Evolutionary conservation across 2,888 invertebrate species (phyloP).

Genomic region (Apotomis turbidana): DNA sequence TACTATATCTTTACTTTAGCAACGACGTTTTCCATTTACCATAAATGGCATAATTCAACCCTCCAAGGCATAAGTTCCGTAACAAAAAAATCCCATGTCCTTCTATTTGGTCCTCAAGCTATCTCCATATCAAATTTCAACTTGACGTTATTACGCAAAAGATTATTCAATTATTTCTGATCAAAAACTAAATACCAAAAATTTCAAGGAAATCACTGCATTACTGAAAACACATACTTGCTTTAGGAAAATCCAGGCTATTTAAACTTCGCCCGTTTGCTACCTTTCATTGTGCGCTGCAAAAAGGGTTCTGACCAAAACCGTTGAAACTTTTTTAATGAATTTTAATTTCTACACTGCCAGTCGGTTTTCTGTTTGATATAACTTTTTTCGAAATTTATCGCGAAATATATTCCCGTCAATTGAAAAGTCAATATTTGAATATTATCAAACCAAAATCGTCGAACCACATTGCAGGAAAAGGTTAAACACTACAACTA

Average conservation of each 20-base stretch:
- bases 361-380: conserved; percentile 46
- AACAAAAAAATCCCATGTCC: too few species aligned
- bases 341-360: conserved; percentile 57
- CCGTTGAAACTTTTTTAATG: conserved; percentile 60
- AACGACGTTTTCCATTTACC: too few species aligned
- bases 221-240: conserved; percentile 34
- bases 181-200: conserved; percentile 10
- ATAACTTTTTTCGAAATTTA: conserved; percentile 7
- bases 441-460: too few species aligned
- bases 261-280: conserved; percentile 47
- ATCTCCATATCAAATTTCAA: too few species aligned
- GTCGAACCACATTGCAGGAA: too few species aligned
- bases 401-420: neutral
- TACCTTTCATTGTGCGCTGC: conserved; percentile 43
- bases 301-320: conserved; percentile 56
- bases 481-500: too few species aligned
- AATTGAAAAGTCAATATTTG: neutral
- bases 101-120: too few species aligned
- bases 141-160: too few species aligned
- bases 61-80: too few species aligned
- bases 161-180: neutral
- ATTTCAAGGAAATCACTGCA: conserved; percentile 29
- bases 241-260: conserved; percentile 42
- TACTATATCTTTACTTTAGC: too few species aligned
- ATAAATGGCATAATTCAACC: too few species aligned